These are phyloP conservation scores for Pseudanteris insignis DNA, from an alignment of 2,888 invertebrate species.

Conservation along the genomic window DNA sequence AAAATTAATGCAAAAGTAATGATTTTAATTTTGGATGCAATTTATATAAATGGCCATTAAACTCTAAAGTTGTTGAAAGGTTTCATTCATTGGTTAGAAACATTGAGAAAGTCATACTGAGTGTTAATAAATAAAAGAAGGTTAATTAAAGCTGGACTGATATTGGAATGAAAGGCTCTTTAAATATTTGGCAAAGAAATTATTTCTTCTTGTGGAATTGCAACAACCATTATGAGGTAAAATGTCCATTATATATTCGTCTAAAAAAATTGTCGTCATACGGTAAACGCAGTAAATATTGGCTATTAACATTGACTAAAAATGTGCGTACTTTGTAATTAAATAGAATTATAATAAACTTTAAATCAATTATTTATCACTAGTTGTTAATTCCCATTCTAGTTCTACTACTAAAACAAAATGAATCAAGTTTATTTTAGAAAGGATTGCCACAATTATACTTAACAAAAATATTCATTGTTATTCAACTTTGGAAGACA, in stretches of 20 bases:
- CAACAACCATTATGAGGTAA: constrained; percentile 59
- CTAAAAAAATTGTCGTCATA: constrained; percentile 47
- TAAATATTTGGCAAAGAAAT: constrained; percentile 52
- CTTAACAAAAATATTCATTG: too few relatives aligned
- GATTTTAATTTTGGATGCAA: too few relatives aligned
- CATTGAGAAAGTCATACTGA: constrained; percentile 52
- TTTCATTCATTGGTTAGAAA: background rate
- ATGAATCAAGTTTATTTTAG: background rate
- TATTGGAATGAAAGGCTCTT: constrained; percentile 57
- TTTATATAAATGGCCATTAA: too few relatives aligned
- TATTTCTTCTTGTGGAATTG: constrained; percentile 55
- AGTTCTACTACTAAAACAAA: constrained; percentile 70
- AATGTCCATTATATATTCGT: constrained; percentile 56
- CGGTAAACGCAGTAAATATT: background rate
- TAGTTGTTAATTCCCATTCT: constrained; percentile 71
- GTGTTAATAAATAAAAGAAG: constrained; percentile 55
- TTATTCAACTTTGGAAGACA: too few relatives aligned
- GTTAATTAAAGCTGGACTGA: constrained; percentile 54
- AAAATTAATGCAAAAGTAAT: too few relatives aligned
- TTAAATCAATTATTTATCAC: constrained; percentile 46
- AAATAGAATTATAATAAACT: background rate
- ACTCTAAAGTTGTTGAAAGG: too few relatives aligned
- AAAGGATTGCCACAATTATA: too few relatives aligned
- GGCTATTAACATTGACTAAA: too few relatives aligned
- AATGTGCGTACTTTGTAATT: too few relatives aligned